Evolutionary conservation across 2,888 invertebrate species (phyloP), one percentile per base, ranked within the genome.

Genomic region (Drosophila merina): DNA sequence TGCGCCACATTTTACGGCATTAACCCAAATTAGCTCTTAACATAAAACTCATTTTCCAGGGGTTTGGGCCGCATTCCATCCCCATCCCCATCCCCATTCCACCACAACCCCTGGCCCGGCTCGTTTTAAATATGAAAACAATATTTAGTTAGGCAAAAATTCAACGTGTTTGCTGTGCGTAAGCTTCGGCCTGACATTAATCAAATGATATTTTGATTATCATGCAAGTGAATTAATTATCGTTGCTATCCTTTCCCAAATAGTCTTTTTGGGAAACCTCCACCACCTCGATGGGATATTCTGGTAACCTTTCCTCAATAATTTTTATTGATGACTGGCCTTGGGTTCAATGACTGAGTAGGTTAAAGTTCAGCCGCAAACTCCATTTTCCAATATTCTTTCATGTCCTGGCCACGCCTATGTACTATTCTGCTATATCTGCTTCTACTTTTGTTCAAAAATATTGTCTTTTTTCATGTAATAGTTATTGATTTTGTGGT

Each of bases 11-110:
- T 84, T 82, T 86, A 72, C 78, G 78, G 78, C 76, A 86, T 84
- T 82, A 82, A 73, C 82, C 82, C 82, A 86, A 82, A 82, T 82
- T 82, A 82, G 87, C 82, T 82, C 87, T 84, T 80, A 86, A 81
- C 82, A 82, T 80, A 82, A 86, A 84, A 74, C 85, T 71, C 81
- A 80, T 84, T 84, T 80, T 70, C 72, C 78, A 77, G 75, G 38
- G 64, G 30, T 8, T 64, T 63, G 44, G 50, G 28, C 42, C 50
- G 44, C 60, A 31, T 38, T 45, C 12, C 49, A 14, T n/a, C 31
- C 14, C 14, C 14, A 14, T n/a, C 31, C 14, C 14, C 14, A 14
- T 14, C 14, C n/a, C 44, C 9, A 4, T 8, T 10, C 40, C 14
- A 8, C 12, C 30, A 30, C 38, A 31, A 31, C 40, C 62, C 62